Conservation (phyloP, 1,140 invertebrate species). For the Neodiprion lecontei region DNA sequence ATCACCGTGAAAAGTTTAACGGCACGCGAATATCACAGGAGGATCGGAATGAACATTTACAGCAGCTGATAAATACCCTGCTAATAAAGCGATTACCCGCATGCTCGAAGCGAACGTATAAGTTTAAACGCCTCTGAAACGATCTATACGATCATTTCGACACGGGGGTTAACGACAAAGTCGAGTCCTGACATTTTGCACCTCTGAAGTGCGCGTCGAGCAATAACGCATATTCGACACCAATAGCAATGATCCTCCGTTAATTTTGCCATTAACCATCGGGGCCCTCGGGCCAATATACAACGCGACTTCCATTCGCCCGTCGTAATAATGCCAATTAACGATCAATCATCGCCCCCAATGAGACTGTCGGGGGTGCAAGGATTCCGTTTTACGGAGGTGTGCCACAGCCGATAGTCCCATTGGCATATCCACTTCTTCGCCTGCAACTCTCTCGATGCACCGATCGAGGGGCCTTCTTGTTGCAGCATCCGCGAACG, state of each 20-base stretch:
- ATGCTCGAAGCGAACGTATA: too few relatives aligned
- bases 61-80: too few relatives aligned
- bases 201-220: too few relatives aligned
- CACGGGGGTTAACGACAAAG: conserved; percentile 1
- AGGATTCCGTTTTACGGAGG: neutral
- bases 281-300: neutral
- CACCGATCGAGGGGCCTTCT: neutral
- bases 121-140: too few relatives aligned
- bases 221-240: too few relatives aligned
- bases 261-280: neutral
- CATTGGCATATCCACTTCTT: neutral
- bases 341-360: neutral
- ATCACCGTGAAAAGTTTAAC: too few relatives aligned
- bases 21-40: too few relatives aligned
- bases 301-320: neutral
- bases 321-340: neutral
- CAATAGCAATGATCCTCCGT: too few relatives aligned
- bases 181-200: neutral
- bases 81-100: too few relatives aligned
- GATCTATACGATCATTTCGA: neutral
- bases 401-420: neutral
- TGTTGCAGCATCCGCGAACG: conserved; percentile 55
- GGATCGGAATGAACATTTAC: too few relatives aligned
- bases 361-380: neutral
- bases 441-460: neutral